Base-by-base conservation (phyloP, 2,113 vertebrate genomes). In the Melanostigma gelatinosum region DNA sequence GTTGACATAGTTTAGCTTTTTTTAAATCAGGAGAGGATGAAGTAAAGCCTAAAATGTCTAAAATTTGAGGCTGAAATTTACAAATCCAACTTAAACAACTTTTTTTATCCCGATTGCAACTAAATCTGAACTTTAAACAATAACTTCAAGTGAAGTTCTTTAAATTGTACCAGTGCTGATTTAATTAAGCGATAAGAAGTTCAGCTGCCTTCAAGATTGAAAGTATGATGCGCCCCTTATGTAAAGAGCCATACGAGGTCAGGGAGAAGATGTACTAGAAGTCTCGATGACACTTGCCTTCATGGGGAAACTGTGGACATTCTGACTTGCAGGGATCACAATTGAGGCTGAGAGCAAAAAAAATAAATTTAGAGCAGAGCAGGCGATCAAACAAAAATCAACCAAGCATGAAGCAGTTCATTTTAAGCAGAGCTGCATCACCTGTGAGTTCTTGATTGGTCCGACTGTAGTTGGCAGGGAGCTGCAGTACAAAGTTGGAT, bases 401-500 rank as follows among this genome's bases (percentile, higher is more conserved):
- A 15, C 18, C 24, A 29, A 8, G 48, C 42, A 29, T 46, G 12
- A 9, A 16, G 16, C 38, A 52, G 20, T 42, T 38, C 0, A 42
- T 42, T 66, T 42, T 4, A 24, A 15, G 36, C 60, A 46, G 32
- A 2, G 2, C 4, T 20, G 12, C n/a, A 15, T 48, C 75, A 92
- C 92, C 89, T 94, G 96, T 54, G 82, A 95, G 92, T 48, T 96
- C 92, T 16, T 94, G 95, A 58, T 96, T 81, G 1, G 93, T 20
- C 8, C 80, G 94, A 1, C 89, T 92, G 80, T 96, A 95, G 88
- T 42, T 90, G 32, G 90, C 88, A 0, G 97, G 96, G 68, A 97
- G 84, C 80, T 97, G 97, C 74, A 99, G 87, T 27, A 96, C 93
- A 87, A 98, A 95, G 67, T 94, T 92, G 18, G 96, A 91, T 1